Conservation (phyloP, 2,113 vertebrate genomes). For the Bos javanicus region DNA sequence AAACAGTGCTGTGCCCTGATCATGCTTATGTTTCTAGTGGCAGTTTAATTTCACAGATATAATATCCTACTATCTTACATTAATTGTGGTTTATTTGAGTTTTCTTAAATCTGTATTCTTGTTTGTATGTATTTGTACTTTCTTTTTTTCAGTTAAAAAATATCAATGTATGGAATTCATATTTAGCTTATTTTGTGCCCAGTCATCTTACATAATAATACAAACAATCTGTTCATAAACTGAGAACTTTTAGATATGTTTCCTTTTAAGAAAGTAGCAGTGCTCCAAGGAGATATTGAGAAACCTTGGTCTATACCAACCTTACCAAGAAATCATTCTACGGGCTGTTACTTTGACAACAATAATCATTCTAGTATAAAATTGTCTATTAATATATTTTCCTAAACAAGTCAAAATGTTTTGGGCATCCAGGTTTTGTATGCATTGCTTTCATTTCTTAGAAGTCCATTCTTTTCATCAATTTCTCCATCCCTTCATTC, state of each 20-base stretch:
- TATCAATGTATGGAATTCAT: not conserved
- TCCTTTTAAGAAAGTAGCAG: not conserved
- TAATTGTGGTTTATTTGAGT: conserved; percentile 2
- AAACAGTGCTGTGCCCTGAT: not conserved
- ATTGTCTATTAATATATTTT: not conserved
- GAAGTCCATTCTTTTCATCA: not conserved
- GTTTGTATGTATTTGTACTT: not conserved
- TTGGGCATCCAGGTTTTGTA: not conserved
- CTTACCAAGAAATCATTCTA: not conserved
- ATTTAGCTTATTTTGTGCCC: not conserved
- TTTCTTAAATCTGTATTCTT: not conserved
- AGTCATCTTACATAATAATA: not conserved
- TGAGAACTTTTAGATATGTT: not conserved
- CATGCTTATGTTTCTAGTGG: not conserved
- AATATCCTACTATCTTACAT: conserved; percentile 21
- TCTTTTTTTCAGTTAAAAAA: not conserved
- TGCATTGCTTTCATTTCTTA: not conserved
- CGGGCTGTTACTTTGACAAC: not conserved
- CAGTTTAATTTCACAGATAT: not conserved
- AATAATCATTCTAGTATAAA: not conserved
- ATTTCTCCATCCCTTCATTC: not conserved
- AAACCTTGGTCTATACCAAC: not conserved
- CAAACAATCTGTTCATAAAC: not conserved
- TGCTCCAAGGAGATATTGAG: not conserved
- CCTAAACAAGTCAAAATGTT: not conserved